Evolutionary conservation across 2,113 vertebrate genomes (phyloP).

Genomic region (Perccottus glenii): DNA sequence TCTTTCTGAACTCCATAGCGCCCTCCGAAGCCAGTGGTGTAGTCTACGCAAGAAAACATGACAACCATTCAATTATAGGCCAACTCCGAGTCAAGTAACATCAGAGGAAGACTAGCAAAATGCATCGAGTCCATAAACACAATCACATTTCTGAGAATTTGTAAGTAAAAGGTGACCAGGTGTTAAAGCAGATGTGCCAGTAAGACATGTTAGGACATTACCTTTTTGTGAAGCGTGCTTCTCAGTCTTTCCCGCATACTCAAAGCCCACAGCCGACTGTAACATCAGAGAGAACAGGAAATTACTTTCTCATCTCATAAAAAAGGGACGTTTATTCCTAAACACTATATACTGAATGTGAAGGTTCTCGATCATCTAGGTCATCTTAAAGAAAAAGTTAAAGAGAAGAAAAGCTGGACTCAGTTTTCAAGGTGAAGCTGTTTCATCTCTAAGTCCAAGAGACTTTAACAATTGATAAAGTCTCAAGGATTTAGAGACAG

Average conservation of each 20-base stretch:
- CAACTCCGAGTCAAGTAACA: background rate
- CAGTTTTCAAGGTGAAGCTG: no score
- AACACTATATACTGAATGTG: no score
- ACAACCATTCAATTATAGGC: background rate
- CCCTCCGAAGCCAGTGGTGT: slow-evolving; percentile 80
- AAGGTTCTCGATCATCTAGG: no score
- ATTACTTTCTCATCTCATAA: no score
- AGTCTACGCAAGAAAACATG: slow-evolving; percentile 68
- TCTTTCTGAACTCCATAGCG: slow-evolving; percentile 80
- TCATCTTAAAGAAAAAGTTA: no score
- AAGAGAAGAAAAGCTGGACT: no score
- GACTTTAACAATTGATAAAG: no score
- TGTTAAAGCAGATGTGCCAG: background rate
- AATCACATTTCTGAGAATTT: background rate
- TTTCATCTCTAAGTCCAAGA: no score
- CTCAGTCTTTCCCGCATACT: slow-evolving; percentile 94
- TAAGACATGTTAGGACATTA: slow-evolving; percentile 46
- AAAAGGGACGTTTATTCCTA: no score
- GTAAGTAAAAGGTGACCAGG: background rate
- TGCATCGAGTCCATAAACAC: no score
- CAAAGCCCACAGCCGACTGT: slow-evolving; percentile 95
- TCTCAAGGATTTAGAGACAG: no score
- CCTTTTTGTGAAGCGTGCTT: slow-evolving; percentile 98
- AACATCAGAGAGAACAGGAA: slow-evolving; percentile 59
- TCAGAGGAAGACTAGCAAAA: no score